Conservation (phyloP, 2,888 invertebrate species). For the Drosophila birchii region DNA sequence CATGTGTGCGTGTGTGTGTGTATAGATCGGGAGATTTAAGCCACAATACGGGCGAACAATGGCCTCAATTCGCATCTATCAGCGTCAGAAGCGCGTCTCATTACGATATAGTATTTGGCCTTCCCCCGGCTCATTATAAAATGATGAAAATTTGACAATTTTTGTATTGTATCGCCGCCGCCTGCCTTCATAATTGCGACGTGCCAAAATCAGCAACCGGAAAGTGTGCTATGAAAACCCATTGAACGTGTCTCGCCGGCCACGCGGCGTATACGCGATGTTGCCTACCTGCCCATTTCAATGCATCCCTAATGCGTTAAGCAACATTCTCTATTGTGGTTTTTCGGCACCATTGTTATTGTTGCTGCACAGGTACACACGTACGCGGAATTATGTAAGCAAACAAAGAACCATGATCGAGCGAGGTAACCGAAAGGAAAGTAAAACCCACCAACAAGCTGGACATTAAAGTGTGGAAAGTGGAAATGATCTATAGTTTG, state of each 20-base stretch:
- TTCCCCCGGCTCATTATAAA: constrained; percentile 21
- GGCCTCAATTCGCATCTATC: constrained; percentile 13
- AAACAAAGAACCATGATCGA: constrained; percentile 30
- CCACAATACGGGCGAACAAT: constrained; percentile 15
- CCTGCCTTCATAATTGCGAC: constrained; percentile 20
- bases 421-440: background rate
- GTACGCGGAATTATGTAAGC: constrained; percentile 11
- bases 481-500: too few species aligned
- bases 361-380: constrained; percentile 9
- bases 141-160: constrained; percentile 32
- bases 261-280: constrained; percentile 38
- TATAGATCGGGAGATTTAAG: constrained; percentile 9
- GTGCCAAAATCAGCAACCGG: constrained; percentile 19
- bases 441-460: background rate
- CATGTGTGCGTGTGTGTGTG: background rate
- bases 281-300: constrained; percentile 19
- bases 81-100: constrained; percentile 12
- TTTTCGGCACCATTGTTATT: constrained; percentile 17
- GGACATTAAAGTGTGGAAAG: constrained; percentile 3
- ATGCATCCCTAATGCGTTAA: constrained; percentile 44
- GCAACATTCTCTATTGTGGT: constrained; percentile 40
- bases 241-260: constrained; percentile 37
- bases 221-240: constrained; percentile 25
- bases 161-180: constrained; percentile 8
- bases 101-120: constrained; percentile 10